phyloP scores from a whole-genome alignment of 2,888 invertebrate genomes.

The Cordilura impudica region DNA sequence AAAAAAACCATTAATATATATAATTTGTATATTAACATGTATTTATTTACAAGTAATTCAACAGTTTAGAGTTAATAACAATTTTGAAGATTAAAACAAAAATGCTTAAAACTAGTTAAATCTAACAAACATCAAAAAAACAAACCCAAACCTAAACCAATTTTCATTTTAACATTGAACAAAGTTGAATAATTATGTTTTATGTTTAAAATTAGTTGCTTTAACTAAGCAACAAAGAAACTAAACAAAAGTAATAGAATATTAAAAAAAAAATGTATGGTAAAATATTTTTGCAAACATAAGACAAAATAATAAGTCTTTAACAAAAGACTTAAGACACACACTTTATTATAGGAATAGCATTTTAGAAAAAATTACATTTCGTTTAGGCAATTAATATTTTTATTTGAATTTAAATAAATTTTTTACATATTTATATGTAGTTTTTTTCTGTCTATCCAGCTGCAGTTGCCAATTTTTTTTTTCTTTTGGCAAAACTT shows the following conservation, averaged over 20 bases:
- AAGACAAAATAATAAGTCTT: background rate
- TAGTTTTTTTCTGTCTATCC: slow-evolving; percentile 2
- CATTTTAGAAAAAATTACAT: background rate
- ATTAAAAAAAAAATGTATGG: background rate
- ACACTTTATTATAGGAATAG: background rate
- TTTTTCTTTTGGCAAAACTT: background rate
- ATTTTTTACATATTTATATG: too few species aligned
- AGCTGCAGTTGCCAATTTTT: slow-evolving; percentile 49
- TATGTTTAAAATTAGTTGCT: background rate
- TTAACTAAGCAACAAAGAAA: background rate
- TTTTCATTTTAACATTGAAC: slow-evolving; percentile 37
- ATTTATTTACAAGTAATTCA: slow-evolving; percentile 18
- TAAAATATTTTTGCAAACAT: background rate
- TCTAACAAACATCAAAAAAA: background rate
- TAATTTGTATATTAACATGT: too few species aligned
- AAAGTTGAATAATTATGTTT: slow-evolving; percentile 12
- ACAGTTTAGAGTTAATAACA: slow-evolving; percentile 24
- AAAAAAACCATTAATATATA: too few species aligned
- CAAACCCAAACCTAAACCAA: background rate
- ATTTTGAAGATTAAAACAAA: slow-evolving; percentile 17
- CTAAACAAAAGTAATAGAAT: background rate
- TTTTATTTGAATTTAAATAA: too few species aligned
- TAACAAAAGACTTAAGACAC: slow-evolving; percentile 48
- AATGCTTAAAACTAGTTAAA: background rate
- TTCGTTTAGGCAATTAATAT: too few species aligned